Conservation (phyloP, 1,140 invertebrate species). For the Papilio machaon region DNA sequence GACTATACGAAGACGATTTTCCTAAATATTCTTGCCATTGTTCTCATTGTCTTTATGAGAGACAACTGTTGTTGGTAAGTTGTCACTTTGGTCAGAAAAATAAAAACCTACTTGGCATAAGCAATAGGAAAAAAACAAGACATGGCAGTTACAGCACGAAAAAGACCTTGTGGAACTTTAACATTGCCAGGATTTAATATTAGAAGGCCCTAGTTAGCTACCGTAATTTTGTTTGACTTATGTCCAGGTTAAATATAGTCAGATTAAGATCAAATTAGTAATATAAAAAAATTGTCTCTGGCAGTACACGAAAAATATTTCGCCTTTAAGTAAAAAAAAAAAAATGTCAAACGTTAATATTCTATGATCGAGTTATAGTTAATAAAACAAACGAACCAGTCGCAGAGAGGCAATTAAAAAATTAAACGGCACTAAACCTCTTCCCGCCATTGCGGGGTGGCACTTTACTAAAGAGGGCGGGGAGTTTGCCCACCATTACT, state of each 20-base stretch:
- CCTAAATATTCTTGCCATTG: no score
- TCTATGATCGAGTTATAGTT: neutral
- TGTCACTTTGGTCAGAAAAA: no score
- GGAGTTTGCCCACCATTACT: conserved; percentile 53
- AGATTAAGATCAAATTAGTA: neutral
- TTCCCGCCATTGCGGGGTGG: conserved; percentile 40
- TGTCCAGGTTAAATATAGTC: no score
- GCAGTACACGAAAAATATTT: neutral
- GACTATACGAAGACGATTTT: no score
- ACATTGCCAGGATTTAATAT: neutral
- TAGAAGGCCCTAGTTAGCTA: no score
- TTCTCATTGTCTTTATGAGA: no score
- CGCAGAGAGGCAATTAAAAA: conserved; percentile 30
- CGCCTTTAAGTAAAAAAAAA: neutral
- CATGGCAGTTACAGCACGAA: no score
- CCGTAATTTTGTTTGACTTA: no score
- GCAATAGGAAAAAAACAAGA: no score
- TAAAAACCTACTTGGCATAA: no score
- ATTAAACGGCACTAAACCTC: conserved; percentile 33
- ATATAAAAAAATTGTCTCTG: neutral
- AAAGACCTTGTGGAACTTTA: no score
- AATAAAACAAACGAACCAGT: conserved; percentile 29
- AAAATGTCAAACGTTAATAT: neutral
- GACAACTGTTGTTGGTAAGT: no score
- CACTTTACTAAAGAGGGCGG: conserved; percentile 46